A percentile compares a stretch with the other conserved stretches of the same genome.
phyloP scores from a whole-genome alignment of 2,797 vertebrate species.

The Acomys russatus region DNA sequence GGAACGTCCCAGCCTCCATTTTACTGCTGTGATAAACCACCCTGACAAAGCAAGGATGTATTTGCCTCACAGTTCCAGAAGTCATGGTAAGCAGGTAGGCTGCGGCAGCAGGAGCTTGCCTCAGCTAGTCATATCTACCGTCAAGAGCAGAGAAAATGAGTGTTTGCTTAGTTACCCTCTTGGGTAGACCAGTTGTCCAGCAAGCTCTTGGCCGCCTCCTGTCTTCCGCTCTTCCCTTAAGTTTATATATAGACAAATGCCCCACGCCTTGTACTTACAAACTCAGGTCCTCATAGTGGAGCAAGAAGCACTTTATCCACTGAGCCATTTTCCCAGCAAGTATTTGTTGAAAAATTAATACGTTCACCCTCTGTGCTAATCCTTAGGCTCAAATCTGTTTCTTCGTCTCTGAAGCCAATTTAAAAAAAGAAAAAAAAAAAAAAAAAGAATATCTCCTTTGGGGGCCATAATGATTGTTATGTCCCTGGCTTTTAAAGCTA shows the following conservation, averaged over 20 bases:
- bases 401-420: slow-evolving; percentile 32
- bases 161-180: too few relatives aligned
- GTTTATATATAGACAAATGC: neutral
- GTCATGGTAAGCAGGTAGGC: neutral
- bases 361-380: neutral
- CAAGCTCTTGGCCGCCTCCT: neutral
- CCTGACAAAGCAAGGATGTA: neutral
- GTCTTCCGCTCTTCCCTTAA: neutral
- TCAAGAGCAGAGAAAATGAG: neutral
- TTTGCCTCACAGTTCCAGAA: neutral
- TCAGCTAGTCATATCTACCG: neutral
- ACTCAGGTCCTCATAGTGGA: neutral
- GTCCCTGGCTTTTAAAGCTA: slow-evolving; percentile 8
- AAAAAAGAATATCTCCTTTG: neutral
- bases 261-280: neutral
- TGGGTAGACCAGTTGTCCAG: neutral
- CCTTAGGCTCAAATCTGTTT: neutral
- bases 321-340: neutral
- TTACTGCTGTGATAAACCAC: too few relatives aligned
- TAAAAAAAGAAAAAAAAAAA: neutral
- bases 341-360: slow-evolving; percentile 38
- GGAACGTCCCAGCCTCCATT: neutral
- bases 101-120: neutral
- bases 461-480: neutral
- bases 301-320: neutral